Base-by-base conservation (phyloP, 2,888 invertebrate species). In the Endotricha flammealis region DNA sequence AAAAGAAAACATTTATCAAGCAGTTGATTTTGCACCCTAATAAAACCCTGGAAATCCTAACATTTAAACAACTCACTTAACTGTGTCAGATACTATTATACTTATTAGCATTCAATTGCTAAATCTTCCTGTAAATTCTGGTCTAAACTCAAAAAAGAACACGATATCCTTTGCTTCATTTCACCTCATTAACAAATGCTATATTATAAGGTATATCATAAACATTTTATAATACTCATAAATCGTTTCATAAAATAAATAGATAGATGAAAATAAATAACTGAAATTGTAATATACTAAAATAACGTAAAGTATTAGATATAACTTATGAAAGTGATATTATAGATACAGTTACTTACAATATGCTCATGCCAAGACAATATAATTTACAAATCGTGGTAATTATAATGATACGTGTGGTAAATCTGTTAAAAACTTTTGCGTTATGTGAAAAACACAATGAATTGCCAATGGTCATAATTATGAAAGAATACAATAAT, bases 291-390 rank as follows among this genome's bases (percentile, higher is more conserved):
- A 50, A 42, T 44, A 48, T 46, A 41, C 38, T 34, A 28, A 51
- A 52, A 50, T 28, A 30, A 46, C 43, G 41, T 44, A 35, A 40
- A 35, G 47, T 50, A 44, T 41, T 37, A 47, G 42, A 49, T 58
- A 55, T 53, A 49, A 46, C 50, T 48, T 39, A 52, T 50, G 34
- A 54, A 51, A 50, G 51, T 57, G 59, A 56, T 54, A 50, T 50
- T 40, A 48, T 49, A 53, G 46, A 51, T 50, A 52, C 52, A 55
- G 38, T 42, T 39, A 45, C 42, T 42, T 44, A 47, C 47, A 53
- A 51, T 57, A 61, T 68, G 69, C 70, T 67, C 77, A 78, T 78
- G 77, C 77, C 68, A 67, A 70, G 69, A 73, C 67, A 63, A 60
- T 57, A 62, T 64, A 74, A 70, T 69, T 64, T 71, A 75, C 74